phyloP scores from a whole-genome alignment of 2,113 vertebrate species.

The Equus quagga region DNA sequence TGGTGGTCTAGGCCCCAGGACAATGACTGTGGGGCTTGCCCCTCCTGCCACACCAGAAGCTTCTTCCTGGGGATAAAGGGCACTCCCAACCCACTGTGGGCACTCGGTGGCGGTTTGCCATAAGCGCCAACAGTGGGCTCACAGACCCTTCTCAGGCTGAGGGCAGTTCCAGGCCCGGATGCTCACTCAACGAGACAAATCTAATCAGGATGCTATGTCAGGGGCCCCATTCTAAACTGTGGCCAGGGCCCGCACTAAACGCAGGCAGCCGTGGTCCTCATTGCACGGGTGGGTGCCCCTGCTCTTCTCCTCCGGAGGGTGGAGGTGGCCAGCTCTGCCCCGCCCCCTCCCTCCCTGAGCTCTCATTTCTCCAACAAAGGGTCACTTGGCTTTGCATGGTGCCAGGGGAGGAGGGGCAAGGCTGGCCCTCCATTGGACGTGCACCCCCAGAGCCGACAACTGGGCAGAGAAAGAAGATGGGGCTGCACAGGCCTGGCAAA shows the following conservation, averaged over 20 bases:
- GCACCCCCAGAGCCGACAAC: not conserved
- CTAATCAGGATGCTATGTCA: not conserved
- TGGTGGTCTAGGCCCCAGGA: not conserved
- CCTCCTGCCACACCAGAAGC: not conserved
- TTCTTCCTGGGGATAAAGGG: not conserved
- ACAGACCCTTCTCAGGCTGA: not conserved
- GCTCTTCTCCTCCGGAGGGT: not conserved
- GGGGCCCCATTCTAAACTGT: fast-evolving
- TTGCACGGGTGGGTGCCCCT: fast-evolving
- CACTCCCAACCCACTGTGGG: too few relatives aligned
- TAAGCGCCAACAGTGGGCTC: not conserved
- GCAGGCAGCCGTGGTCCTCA: not conserved
- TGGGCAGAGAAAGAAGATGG: not conserved
- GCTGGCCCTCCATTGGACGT: not conserved
- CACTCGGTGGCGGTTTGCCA: not conserved
- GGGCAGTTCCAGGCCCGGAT: not conserved
- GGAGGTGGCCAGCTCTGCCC: not conserved
- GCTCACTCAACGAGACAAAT: not conserved
- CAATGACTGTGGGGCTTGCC: not conserved
- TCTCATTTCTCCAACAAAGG: not conserved
- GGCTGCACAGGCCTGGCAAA: too few relatives aligned
- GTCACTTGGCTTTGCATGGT: not conserved
- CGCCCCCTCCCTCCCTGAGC: not conserved
- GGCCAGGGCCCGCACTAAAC: too few relatives aligned
- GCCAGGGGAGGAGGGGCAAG: not conserved